A percentile compares a stretch with the other conserved stretches of the same genome.
Conservation (phyloP, 2,888 invertebrate genomes). For the Deilephila porcellus region DNA sequence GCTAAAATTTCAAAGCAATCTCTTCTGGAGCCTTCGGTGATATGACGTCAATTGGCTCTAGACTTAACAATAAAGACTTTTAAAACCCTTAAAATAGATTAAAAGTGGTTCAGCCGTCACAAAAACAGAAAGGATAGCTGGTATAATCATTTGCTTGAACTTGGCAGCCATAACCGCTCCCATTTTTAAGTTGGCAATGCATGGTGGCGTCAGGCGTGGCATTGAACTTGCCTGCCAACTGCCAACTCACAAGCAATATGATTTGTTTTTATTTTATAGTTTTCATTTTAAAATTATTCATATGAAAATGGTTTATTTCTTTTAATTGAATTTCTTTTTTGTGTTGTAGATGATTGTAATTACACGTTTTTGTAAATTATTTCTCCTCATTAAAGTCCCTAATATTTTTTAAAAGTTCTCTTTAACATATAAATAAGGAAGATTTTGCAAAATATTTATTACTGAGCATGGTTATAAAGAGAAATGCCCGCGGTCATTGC, state of each 20-base stretch:
- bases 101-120: not conserved
- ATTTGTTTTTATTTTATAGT: not conserved
- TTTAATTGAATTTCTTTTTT: too few relatives aligned
- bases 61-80: not conserved
- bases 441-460: too few relatives aligned
- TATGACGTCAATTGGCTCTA: not conserved
- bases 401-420: too few relatives aligned
- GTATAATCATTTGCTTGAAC: not conserved
- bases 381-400: too few relatives aligned
- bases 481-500: not conserved
- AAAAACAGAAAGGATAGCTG: not conserved
- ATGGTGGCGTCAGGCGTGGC: not conserved
- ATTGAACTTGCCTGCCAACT: constrained; percentile 18
- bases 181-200: constrained; percentile 13
- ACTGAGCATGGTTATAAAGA: too few relatives aligned
- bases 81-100: not conserved
- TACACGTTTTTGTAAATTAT: too few relatives aligned
- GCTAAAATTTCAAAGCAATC: not conserved
- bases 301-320: too few relatives aligned
- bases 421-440: too few relatives aligned
- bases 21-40: not conserved
- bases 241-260: not conserved
- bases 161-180: constrained; percentile 16
- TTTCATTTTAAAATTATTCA: not conserved
- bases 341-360: too few relatives aligned